A percentile compares a stretch with the other conserved stretches of the same genome.
These are phyloP conservation scores for Pseudoips prasinana DNA, from an alignment of 2,888 invertebrate species.

Conservation along the genomic window DNA sequence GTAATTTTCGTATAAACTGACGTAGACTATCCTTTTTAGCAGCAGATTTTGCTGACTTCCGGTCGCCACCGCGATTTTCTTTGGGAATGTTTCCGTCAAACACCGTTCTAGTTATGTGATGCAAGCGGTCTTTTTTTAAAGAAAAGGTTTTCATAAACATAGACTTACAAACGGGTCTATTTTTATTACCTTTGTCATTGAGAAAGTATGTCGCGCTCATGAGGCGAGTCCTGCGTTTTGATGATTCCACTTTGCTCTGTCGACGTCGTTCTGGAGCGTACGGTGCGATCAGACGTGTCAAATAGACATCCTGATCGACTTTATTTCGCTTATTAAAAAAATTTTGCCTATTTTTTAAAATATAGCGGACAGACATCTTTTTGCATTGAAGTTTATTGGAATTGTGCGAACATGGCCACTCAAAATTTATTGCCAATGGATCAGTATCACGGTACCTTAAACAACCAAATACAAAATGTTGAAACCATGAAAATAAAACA, in stretches of 20 bases:
- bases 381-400: constrained; percentile 1
- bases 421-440: constrained; percentile 1
- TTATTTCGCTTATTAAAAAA: constrained; percentile 15
- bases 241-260: constrained; percentile 6
- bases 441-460: constrained; percentile 2
- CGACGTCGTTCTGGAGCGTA: constrained; percentile 11
- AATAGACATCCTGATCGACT: constrained; percentile 16
- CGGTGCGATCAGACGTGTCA: constrained; percentile 16
- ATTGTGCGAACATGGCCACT: constrained; percentile 1
- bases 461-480: constrained; percentile 1
- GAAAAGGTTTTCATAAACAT: constrained; percentile 7
- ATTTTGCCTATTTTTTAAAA: constrained; percentile 1
- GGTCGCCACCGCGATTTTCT: constrained; percentile 4
- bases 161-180: constrained; percentile 7
- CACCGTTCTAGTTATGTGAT: constrained; percentile 6
- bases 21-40: constrained; percentile 27
- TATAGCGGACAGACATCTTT: constrained; percentile 1
- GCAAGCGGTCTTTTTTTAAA: constrained; percentile 5
- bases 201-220: constrained; percentile 9
- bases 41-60: constrained; percentile 13
- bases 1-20: constrained; percentile 23
- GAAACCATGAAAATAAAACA: constrained; percentile 1
- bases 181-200: constrained; percentile 8
- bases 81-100: constrained; percentile 12
- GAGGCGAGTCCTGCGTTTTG: constrained; percentile 4